Evolutionary conservation across 2,113 vertebrate genomes (phyloP), one percentile per base, ranked within the genome.

Genomic region (Chaetura pelagica): DNA sequence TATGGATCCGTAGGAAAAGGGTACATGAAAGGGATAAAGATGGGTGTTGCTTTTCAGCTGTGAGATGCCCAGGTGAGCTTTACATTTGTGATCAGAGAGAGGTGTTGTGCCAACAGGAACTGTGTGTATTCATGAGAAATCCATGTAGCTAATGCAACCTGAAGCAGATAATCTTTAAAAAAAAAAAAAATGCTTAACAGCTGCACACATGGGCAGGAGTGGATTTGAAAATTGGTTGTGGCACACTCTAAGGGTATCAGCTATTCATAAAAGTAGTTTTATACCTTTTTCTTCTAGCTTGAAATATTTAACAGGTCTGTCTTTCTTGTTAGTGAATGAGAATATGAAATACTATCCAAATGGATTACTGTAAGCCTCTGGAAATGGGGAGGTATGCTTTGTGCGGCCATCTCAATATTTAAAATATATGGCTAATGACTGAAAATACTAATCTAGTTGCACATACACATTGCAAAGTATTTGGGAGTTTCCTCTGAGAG

Each of bases 291-390:
- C 18, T 89, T 67, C 57, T 71, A 38, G 14, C 15, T 64, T 84
- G 35, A 62, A 23, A 46, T 87, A 67, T 34, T 57, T 62, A 46
- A 12, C 11, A 32, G 30, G 35, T 59, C 34, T 59, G 10, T 34
- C 34, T 57, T 87, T 72, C 11, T 55, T 54, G 6, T 15, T 86
- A 1, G 1, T 61, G 55, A 55, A 88, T 38, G 14, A 68, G 58
- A 59, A 12, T 15, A 7, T 9, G 3, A n/a, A 69, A 30, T 81
- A 62, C 2, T 73, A 9, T 5, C 38, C 0, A 0, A 66, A 12
- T 20, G 30, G 15, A 7, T 90, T 64, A 2, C 30, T 9, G 2
- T 35, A 38, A 69, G 12, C 46, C 48, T 68, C 20, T 91, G 61
- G 34, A 42, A 54, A 30, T 0, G 13, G 29, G 20, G 57, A 34